These are phyloP conservation scores for Grammomys surdaster DNA, from an alignment of 2,113 vertebrate genomes.

Conservation along the genomic window DNA sequence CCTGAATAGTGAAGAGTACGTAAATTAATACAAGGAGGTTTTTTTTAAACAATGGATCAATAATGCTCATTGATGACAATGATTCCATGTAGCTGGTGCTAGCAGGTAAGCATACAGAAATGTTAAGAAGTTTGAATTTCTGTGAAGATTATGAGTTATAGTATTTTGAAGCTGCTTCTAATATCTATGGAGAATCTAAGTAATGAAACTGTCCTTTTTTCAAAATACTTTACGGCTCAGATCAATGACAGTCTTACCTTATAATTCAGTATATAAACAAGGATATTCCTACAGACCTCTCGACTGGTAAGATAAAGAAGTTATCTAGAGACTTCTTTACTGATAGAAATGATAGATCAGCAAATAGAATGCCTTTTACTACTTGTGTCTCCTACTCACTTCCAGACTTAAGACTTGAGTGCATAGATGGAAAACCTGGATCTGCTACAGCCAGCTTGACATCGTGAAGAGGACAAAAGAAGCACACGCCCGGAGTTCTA, in stretches of 20 bases:
- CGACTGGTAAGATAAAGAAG: not conserved
- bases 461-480: not conserved
- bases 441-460: not conserved
- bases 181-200: not conserved
- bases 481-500: not conserved
- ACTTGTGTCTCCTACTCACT: not conserved
- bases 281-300: not conserved
- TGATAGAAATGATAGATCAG: not conserved
- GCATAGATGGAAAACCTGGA: not conserved
- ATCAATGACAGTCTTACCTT: not conserved
- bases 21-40: not conserved
- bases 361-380: not conserved
- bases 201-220: not conserved
- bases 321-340: not conserved
- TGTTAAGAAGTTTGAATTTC: not conserved
- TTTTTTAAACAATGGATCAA: not conserved
- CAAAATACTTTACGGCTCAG: not conserved
- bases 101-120: not conserved
- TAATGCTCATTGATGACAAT: not conserved
- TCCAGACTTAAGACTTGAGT: not conserved
- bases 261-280: not conserved
- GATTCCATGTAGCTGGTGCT: not conserved
- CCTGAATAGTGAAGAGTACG: not conserved
- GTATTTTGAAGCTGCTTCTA: not conserved
- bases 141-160: not conserved